A percentile compares a stretch with the other conserved stretches of the same genome.
Conservation (phyloP, 2,797 vertebrate genomes). For the Trematomus bernacchii region DNA sequence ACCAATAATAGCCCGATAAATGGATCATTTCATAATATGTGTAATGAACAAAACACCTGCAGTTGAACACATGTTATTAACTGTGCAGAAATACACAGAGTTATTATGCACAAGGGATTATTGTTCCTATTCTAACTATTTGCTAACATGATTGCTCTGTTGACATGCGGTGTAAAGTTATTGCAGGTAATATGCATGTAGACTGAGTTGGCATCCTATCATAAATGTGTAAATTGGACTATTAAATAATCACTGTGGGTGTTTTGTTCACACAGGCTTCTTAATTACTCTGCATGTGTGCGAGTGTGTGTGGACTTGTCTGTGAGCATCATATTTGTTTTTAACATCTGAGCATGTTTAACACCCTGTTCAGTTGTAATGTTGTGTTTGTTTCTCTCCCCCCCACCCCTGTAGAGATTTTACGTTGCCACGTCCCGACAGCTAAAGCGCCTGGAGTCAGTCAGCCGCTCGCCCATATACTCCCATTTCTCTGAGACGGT, state of each 20-base stretch:
- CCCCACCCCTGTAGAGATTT: conserved; percentile 88
- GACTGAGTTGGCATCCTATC: conserved; percentile 8
- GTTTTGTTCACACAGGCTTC: conserved; percentile 62
- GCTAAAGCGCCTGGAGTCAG: conserved; percentile 95
- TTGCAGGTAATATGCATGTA: conserved; percentile 9
- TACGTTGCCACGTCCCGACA: conserved; percentile 96
- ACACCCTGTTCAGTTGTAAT: conserved; percentile 50
- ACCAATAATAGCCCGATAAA: neutral
- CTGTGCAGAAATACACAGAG: neutral
- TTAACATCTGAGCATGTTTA: conserved; percentile 34
- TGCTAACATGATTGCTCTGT: neutral
- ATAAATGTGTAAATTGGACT: conserved; percentile 32
- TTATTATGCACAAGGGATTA: neutral
- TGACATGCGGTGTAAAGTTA: neutral
- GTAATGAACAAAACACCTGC: conserved; percentile 65
- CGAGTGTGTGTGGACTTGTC: conserved; percentile 22
- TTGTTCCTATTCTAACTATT: neutral
- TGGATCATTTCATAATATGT: conserved; percentile 21
- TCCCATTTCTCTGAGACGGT: conserved; percentile 98
- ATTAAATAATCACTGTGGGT: conserved; percentile 58
- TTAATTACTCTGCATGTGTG: conserved; percentile 39
- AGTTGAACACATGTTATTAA: conserved; percentile 20
- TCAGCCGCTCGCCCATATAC: conserved; percentile 97
- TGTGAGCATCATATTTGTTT: conserved; percentile 42
- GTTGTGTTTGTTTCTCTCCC: conserved; percentile 63